Conservation (phyloP, 2,113 vertebrate species). For the Dipodomys ordii region DNA sequence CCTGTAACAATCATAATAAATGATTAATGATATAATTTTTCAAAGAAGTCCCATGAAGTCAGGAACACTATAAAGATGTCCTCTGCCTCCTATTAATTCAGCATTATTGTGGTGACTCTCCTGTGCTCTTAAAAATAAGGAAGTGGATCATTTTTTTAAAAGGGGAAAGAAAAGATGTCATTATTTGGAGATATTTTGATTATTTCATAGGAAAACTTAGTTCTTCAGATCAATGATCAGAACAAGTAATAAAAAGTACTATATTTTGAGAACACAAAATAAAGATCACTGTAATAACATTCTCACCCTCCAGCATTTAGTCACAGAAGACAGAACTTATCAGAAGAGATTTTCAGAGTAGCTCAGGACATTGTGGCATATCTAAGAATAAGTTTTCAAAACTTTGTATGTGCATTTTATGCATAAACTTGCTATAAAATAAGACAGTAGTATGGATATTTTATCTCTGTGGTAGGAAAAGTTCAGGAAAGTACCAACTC, state of each 20-base stretch:
- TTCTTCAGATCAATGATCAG: background rate
- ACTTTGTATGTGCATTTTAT: background rate
- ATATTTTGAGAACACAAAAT: background rate
- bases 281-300: background rate
- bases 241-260: conserved; percentile 30
- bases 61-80: background rate
- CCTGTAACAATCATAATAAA: conserved; percentile 36
- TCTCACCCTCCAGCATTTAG: background rate
- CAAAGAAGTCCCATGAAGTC: conserved; percentile 31
- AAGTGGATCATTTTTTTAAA: background rate
- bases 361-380: background rate
- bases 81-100: conserved; percentile 20
- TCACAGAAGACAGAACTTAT: background rate
- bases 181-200: conserved; percentile 29
- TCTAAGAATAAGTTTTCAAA: background rate
- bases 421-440: background rate
- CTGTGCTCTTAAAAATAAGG: background rate
- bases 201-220: background rate
- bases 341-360: background rate
- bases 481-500: background rate
- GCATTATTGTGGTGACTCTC: background rate
- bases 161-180: background rate
- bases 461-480: conserved; percentile 36
- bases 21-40: conserved; percentile 50
- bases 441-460: background rate